phyloP scores from a whole-genome alignment of 2,797 vertebrate species.

The Poecilia gillii region DNA sequence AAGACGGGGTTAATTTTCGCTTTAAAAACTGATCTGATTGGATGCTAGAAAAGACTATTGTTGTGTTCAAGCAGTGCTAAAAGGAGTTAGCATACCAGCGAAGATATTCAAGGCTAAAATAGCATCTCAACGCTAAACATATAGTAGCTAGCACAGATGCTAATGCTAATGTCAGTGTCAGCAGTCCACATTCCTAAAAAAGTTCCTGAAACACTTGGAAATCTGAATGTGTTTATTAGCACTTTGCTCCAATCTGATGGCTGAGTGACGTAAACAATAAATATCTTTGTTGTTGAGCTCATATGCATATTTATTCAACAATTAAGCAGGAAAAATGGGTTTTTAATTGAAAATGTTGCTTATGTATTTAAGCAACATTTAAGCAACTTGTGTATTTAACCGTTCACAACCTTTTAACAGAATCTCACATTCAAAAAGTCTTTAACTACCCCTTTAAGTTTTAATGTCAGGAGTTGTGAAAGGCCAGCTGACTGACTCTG shows the following conservation, averaged over 20 bases:
- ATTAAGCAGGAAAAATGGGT: neutral
- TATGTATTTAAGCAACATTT: too few relatives aligned
- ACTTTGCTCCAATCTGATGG: neutral
- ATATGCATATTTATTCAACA: neutral
- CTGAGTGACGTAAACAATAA: neutral
- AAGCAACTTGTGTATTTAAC: neutral
- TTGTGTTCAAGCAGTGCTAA: neutral
- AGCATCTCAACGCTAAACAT: neutral
- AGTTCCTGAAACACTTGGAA: too few relatives aligned
- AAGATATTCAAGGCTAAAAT: too few relatives aligned
- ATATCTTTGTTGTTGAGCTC: neutral
- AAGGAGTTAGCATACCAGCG: too few relatives aligned
- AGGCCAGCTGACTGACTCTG: conserved; percentile 18
- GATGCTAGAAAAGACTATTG: neutral
- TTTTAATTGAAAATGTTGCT: neutral
- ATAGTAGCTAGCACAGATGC: neutral
- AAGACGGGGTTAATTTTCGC: neutral
- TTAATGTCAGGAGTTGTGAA: conserved; percentile 17
- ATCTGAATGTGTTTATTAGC: too few relatives aligned
- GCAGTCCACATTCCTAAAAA: too few relatives aligned
- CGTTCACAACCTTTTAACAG: neutral
- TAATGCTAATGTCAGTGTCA: neutral
- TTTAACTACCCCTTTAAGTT: neutral
- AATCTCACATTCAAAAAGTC: neutral
- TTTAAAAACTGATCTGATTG: neutral